Evolutionary conservation across 2,797 vertebrate species (phyloP).

Genomic region (Acanthiza pusilla): DNA sequence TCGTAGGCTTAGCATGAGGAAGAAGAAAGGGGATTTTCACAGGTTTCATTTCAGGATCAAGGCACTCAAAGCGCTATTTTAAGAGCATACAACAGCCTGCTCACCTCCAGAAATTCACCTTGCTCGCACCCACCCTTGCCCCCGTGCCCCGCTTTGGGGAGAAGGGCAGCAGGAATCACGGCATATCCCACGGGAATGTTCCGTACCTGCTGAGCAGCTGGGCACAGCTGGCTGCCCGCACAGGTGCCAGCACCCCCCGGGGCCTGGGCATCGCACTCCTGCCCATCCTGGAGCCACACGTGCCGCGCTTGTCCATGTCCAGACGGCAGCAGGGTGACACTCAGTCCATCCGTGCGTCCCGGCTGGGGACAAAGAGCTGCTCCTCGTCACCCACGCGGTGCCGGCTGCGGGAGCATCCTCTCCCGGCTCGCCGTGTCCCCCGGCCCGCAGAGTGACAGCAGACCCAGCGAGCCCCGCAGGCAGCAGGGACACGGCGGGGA

Average conservation of each 20-base stretch:
- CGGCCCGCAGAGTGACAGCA: fast-evolving
- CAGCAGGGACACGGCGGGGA: too few species aligned
- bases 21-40: not conserved
- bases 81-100: fast-evolving
- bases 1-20: fast-evolving
- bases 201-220: constrained; percentile 36
- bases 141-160: fast-evolving
- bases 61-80: not conserved
- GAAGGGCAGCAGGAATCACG: fast-evolving
- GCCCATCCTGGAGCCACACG: not conserved
- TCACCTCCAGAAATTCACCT: not conserved
- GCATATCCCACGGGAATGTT: not conserved
- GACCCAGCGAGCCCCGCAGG: not conserved
- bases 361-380: fast-evolving
- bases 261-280: not conserved
- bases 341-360: not conserved
- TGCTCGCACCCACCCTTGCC: fast-evolving
- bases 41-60: not conserved
- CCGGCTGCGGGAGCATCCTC: not conserved
- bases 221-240: not conserved
- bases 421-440: not conserved
- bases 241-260: not conserved
- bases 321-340: fast-evolving
- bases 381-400: not conserved
- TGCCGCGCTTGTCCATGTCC: constrained; percentile 17